Evolutionary conservation across 2,888 invertebrate species (phyloP).

Genomic region (Ecliptopera silaceata): DNA sequence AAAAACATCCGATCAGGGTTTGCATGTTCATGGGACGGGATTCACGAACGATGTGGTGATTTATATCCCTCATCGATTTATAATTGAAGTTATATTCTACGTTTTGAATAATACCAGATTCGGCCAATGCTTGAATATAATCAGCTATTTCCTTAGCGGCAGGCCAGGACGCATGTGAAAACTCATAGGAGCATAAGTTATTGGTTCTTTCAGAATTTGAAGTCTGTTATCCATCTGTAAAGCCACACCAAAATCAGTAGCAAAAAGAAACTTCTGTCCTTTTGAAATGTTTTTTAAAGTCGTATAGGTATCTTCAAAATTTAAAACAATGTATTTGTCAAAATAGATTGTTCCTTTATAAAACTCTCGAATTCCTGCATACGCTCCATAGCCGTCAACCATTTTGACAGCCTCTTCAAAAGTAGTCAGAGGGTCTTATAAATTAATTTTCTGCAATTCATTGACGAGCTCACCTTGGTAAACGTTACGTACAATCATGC

Average conservation of each 20-base stretch:
- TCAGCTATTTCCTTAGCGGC: constrained; percentile 44
- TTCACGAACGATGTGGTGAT: constrained; percentile 6
- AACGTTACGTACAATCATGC: constrained; percentile 55
- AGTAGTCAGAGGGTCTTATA: constrained; percentile 50
- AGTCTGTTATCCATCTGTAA: constrained; percentile 38
- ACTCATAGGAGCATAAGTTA: constrained; percentile 42
- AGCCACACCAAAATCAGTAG: constrained; percentile 35
- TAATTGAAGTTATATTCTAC: constrained; percentile 28
- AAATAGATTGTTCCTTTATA: constrained; percentile 45
- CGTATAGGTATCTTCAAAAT: constrained; percentile 31
- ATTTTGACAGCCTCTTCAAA: constrained; percentile 47
- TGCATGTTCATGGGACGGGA: constrained; percentile 42
- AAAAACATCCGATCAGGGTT: constrained; percentile 52
- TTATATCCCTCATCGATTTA: constrained; percentile 19
- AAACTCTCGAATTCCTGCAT: constrained; percentile 38
- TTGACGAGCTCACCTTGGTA: constrained; percentile 59
- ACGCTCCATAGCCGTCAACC: constrained; percentile 54
- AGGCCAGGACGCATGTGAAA: constrained; percentile 57
- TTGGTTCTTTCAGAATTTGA: constrained; percentile 48
- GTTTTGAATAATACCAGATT: constrained; percentile 48
- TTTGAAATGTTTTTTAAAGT: constrained; percentile 43
- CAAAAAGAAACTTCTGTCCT: constrained; percentile 53
- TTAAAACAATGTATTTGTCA: constrained; percentile 38
- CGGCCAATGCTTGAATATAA: constrained; percentile 42
- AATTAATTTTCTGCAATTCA: constrained; percentile 46